Evolutionary conservation across 2,113 vertebrate genomes (phyloP), one percentile per base, ranked within the genome.

Genomic region (Agelaius tricolor): DNA sequence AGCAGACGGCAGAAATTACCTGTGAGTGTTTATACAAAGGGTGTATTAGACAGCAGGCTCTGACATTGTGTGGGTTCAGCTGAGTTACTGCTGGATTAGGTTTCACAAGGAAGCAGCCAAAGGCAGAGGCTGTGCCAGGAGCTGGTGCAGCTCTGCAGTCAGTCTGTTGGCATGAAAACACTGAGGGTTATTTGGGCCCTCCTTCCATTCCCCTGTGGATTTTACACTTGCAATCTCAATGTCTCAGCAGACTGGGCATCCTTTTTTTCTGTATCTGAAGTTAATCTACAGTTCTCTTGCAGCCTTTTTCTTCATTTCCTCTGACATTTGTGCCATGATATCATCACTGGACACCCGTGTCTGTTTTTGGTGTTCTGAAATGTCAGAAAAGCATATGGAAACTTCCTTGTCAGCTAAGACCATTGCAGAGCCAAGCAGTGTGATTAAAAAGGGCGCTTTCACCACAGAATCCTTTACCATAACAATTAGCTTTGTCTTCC

Each of bases 151-250:
- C 41, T 61, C 80, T 89, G 90, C 28, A 35, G 41, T 44, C 41
- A 5, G 1, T 71, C 52, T 30, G 28, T 46, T 44, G 66, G 28
- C 52, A 49, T 19, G 4, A 59, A 10, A 59, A 10, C 47, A 8
- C 19, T 5, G 33, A 35, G 46, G 8, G 31, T 33, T 43, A 5
- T 28, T 11, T 20, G 59, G 33, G 44, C 21, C 57, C 65, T 84
- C 43, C 13, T 72, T 69, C 51, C 23, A 3, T 49, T n/a, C 65
- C 65, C 15, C 4, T 5, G 7, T 9, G 28, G 7, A 33, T 37
- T 33, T 79, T 16, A 19, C 6, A 19, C 33, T 37, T 2, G 3
- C 5, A 27, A 18, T 51, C 57, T 67, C 1, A 0, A 10, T 9
- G 30, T 51, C 47, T 63, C 61, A 43, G 44, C 14, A 35, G 39